Evolutionary conservation across 1,140 invertebrate species (phyloP).

Genomic region (Caligus rogercresseyi): DNA sequence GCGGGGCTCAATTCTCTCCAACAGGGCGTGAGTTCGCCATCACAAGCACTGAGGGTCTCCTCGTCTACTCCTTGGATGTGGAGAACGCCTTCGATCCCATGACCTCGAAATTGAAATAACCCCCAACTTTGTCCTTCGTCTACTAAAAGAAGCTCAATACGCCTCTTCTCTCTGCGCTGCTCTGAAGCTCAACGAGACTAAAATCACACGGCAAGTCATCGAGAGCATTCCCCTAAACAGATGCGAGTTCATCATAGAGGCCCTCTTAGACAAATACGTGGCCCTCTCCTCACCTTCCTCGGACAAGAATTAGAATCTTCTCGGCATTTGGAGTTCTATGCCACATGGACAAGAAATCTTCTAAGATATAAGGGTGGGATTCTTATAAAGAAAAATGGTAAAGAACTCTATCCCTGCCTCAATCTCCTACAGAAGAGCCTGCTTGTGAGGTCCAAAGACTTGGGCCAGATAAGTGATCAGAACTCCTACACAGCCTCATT

Average conservation of each 20-base stretch:
- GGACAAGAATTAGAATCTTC: slow-evolving; percentile 50
- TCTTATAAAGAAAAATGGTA: background rate
- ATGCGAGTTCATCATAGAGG: slow-evolving; percentile 54
- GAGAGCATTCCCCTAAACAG: slow-evolving; percentile 50
- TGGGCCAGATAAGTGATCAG: background rate
- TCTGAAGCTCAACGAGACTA: slow-evolving; percentile 63
- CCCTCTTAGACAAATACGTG: slow-evolving; percentile 53
- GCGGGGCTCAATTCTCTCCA: slow-evolving; percentile 69
- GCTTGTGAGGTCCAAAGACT: background rate
- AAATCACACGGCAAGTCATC: slow-evolving; percentile 58
- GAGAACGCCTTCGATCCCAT: slow-evolving; percentile 62
- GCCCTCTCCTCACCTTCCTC: slow-evolving; percentile 49
- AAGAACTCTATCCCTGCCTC: background rate
- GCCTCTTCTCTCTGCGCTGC: slow-evolving; percentile 58
- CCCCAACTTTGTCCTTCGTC: slow-evolving; percentile 44
- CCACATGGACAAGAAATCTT: slow-evolving; percentile 53
- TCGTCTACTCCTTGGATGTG: slow-evolving; percentile 69
- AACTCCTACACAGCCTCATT: background rate
- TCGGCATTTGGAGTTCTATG: slow-evolving; percentile 68
- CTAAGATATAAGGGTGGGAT: slow-evolving; percentile 39
- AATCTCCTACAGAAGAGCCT: background rate
- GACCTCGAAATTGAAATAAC: slow-evolving; percentile 62
- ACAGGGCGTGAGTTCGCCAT: slow-evolving; percentile 80
- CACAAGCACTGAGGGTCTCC: slow-evolving; percentile 77
- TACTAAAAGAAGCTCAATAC: slow-evolving; percentile 43